These are phyloP conservation scores for Buphagus erythrorhynchus DNA, from an alignment of 2,797 vertebrate species.

Conservation along the genomic window DNA sequence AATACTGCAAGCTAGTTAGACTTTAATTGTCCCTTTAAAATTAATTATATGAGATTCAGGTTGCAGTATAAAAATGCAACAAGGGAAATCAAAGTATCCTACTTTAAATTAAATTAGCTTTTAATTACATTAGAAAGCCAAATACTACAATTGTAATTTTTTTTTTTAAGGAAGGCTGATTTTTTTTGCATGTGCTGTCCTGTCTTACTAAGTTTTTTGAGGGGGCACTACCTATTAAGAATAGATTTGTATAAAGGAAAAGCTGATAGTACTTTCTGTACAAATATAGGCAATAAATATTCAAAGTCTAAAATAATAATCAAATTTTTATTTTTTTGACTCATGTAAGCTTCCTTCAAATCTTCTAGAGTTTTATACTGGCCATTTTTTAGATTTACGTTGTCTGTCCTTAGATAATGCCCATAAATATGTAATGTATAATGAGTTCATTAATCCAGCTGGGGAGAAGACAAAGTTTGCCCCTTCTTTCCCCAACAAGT, in stretches of 20 bases:
- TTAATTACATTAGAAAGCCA: not conserved
- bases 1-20: not conserved
- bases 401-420: not conserved
- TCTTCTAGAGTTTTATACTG: not conserved
- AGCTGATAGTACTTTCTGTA: not conserved
- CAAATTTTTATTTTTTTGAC: not conserved
- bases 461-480: not conserved
- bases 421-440: not conserved
- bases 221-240: not conserved
- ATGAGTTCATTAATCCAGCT: not conserved
- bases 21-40: not conserved
- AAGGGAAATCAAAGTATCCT: not conserved
- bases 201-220: not conserved
- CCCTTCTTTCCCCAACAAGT: constrained; percentile 19
- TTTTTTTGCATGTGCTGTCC: not conserved
- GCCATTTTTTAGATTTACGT: not conserved
- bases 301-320: not conserved
- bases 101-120: not conserved
- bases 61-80: not conserved
- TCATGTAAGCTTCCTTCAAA: not conserved
- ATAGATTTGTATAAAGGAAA: not conserved
- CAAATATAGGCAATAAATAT: not conserved
- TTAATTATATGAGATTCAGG: not conserved
- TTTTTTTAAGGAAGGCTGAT: not conserved
- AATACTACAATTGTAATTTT: not conserved